Conservation (phyloP, 2,113 vertebrate genomes). For the Panthera uncia region DNA sequence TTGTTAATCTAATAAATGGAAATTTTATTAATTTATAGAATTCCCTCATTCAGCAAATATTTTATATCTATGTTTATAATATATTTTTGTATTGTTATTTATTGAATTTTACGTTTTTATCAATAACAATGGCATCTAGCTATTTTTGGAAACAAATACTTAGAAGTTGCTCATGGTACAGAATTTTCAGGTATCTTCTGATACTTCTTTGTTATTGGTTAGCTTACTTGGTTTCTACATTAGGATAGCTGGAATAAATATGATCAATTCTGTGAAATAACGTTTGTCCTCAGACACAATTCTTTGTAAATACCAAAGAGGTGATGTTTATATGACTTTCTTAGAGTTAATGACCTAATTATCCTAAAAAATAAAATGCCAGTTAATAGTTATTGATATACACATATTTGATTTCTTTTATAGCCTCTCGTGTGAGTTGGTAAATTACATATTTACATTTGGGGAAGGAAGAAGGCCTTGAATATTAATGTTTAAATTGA, state of each 20-base stretch:
- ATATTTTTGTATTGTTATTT: neutral
- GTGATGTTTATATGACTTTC: constrained; percentile 9
- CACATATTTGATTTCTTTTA: neutral
- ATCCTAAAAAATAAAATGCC: neutral
- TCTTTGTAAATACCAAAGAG: constrained; percentile 9
- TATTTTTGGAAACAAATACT: neutral
- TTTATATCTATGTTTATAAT: neutral
- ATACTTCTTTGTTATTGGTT: neutral
- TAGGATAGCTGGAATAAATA: neutral
- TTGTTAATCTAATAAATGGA: neutral
- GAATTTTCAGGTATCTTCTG: neutral
- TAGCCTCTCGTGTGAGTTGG: neutral
- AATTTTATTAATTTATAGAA: neutral
- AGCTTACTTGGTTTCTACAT: neutral
- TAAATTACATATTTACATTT: neutral
- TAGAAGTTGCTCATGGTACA: neutral
- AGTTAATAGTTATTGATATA: neutral
- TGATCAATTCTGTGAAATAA: neutral
- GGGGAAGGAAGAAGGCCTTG: constrained; percentile 28
- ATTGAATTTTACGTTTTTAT: constrained; percentile 1
- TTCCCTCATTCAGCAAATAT: neutral
- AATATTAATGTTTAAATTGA: constrained; percentile 20
- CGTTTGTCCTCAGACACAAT: neutral
- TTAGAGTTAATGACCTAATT: constrained; percentile 17
- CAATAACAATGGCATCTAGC: neutral